Percentiles rank a stretch among this genome's conserved stretches.
These are phyloP conservation scores for Melieria crassipennis DNA, from an alignment of 2,888 invertebrate species.

Conservation along the genomic window DNA sequence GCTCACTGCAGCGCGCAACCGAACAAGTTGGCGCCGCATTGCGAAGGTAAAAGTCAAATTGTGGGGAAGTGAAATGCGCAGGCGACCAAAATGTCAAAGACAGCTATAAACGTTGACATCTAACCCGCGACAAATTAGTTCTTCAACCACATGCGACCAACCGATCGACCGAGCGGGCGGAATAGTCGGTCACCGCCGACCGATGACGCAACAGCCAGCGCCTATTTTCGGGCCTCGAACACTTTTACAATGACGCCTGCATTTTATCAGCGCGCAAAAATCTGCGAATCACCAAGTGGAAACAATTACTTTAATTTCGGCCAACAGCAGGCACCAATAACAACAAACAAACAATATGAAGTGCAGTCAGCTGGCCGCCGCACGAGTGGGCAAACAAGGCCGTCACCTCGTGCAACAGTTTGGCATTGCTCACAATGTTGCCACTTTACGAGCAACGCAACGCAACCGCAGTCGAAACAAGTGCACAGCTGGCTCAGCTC, in stretches of 20 bases:
- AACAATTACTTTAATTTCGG: too few species aligned
- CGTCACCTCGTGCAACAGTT: background rate
- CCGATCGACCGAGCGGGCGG: too few species aligned
- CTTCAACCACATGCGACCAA: too few species aligned
- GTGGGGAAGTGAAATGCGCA: conserved; percentile 17
- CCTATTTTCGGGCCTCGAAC: too few species aligned
- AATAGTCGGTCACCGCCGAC: too few species aligned
- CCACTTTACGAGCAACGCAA: background rate
- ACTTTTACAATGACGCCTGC: background rate
- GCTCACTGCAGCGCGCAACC: conserved; percentile 2
- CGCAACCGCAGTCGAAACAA: background rate
- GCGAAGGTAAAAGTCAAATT: background rate
- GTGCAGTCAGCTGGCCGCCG: too few species aligned
- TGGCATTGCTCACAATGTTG: background rate
- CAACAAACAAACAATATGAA: too few species aligned
- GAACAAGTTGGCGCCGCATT: background rate
- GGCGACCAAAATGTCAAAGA: conserved; percentile 24
- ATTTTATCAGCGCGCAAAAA: background rate
- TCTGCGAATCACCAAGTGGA: background rate
- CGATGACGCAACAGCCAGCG: too few species aligned
- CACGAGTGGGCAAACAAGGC: too few species aligned
- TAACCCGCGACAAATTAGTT: too few species aligned
- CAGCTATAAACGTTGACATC: background rate
- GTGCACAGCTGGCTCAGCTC: background rate
- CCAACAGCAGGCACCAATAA: too few species aligned